Base-by-base conservation (phyloP, 2,797 vertebrate species). In the Malacoctenus gilli region DNA sequence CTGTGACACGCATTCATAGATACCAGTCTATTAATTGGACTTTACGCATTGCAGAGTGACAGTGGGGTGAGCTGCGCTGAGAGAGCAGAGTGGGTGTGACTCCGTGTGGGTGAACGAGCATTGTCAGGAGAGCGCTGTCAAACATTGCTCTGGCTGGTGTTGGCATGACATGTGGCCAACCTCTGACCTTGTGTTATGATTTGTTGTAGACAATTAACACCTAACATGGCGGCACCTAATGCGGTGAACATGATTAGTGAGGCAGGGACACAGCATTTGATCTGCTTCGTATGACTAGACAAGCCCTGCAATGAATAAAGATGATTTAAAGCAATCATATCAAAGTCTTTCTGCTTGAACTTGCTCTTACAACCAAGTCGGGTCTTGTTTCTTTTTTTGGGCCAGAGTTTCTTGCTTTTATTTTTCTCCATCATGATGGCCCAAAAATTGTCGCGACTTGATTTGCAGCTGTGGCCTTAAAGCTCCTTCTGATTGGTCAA, bases 11-110 rank as follows among this genome's bases (percentile, higher is more conserved):
- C 72, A 59, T 72, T 71, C 85, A 82, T 69, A 80, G 79, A 82
- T 76, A 72, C 68, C 28, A 52, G 68, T 63, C 61, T 67, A 75
- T 89, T 89, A 87, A 89, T 89, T 88, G 77, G 85, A 72, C 67
- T 75, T 67, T 67, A 65, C 59, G 59, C 82, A 52, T 72, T 79
- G 62, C 60, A 43, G 65, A 61, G 65, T 84, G 83, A 82, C 82
- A 79, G 53, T 1, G 48, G 55, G 83, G 68, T 67, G 76, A 84
- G 32, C 36, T 18, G 56, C 60, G 50, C 56, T 39, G 62, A 77
- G 68, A 12, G 59, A 64, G 58, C 60, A 46, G 52, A 15, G 69
- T 8, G 63, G 42, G 50, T 59, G 62, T 69, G 75, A 58, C 60
- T 47, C 19, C 4, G 31, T 63, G 31, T 75, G 35, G 16, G 35